Percentiles rank a stretch among this genome's conserved stretches.
Conservation (phyloP, 2,113 vertebrate genomes). For the Phodopus roborovskii region DNA sequence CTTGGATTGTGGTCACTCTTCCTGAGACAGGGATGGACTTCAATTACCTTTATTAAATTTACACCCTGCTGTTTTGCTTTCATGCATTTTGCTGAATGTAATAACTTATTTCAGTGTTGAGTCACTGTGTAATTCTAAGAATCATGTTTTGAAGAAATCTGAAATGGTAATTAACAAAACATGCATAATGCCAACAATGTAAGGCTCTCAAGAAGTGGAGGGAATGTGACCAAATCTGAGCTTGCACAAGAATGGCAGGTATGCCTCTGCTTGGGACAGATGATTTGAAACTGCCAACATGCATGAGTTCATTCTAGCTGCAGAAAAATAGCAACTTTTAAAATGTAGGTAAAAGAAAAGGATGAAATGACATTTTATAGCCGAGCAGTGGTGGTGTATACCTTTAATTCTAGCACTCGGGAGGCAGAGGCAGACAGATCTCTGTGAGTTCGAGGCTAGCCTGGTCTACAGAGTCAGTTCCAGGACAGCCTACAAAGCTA, state of each 20-base stretch:
- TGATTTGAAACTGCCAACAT: not conserved
- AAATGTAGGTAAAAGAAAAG: not conserved
- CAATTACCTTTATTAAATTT: conserved; percentile 47
- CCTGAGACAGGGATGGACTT: not conserved
- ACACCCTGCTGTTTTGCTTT: conserved; percentile 2
- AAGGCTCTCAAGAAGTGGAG: not conserved
- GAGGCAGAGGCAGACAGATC: too few relatives aligned
- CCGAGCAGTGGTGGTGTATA: too few relatives aligned
- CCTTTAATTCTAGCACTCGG: too few relatives aligned
- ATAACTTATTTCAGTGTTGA: conserved; percentile 43
- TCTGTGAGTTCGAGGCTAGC: too few relatives aligned
- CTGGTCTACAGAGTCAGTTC: too few relatives aligned
- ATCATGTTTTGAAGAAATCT: conserved; percentile 28
- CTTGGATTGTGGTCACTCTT: not conserved
- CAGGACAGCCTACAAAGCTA: too few relatives aligned
- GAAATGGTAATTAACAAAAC: conserved; percentile 62
- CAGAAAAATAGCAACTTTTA: not conserved
- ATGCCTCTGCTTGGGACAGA: not conserved
- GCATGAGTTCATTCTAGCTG: not conserved
- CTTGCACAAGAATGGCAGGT: too few relatives aligned
- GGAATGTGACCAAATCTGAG: not conserved
- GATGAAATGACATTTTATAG: not conserved
- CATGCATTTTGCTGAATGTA: conserved; percentile 11
- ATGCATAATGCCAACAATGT: not conserved
- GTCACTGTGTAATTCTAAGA: conserved; percentile 40